These are phyloP conservation scores for Sakesphorus luctuosus DNA, from an alignment of 2,113 vertebrate genomes.

Conservation along the genomic window DNA sequence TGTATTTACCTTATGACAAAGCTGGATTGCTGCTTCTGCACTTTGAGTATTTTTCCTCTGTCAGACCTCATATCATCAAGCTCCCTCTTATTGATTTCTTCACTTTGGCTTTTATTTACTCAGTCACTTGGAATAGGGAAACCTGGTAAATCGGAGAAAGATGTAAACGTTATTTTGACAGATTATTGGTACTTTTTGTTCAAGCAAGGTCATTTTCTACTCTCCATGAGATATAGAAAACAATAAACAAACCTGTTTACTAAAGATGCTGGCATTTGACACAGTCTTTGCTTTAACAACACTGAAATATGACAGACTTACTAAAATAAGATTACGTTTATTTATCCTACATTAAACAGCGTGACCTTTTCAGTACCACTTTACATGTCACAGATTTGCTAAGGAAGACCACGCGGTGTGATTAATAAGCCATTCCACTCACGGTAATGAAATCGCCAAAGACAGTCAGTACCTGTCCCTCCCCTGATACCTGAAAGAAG, in stretches of 20 bases:
- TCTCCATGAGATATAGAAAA: not conserved
- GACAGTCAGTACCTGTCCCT: not conserved
- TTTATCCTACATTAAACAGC: constrained; percentile 57
- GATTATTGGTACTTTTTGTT: not conserved
- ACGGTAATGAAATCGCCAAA: not conserved
- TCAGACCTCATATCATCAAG: not conserved
- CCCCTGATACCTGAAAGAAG: not conserved
- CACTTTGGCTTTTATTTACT: not conserved
- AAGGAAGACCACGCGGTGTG: not conserved
- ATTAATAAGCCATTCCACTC: constrained; percentile 31
- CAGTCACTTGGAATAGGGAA: not conserved
- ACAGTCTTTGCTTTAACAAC: not conserved
- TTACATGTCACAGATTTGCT: constrained; percentile 28
- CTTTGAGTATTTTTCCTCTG: not conserved
- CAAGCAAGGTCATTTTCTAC: not conserved
- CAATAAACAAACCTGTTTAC: not conserved
- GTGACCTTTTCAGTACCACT: constrained; percentile 54
- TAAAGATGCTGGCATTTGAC: not conserved
- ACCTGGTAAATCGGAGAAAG: not conserved
- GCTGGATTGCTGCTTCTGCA: not conserved
- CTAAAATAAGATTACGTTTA: constrained; percentile 42
- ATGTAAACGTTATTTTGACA: not conserved
- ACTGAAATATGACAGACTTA: constrained; percentile 46
- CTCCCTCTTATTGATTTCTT: not conserved
- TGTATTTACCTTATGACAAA: not conserved